phyloP scores from a whole-genome alignment of 2,888 invertebrate species.

The Scaptomyza caliginosa region DNA sequence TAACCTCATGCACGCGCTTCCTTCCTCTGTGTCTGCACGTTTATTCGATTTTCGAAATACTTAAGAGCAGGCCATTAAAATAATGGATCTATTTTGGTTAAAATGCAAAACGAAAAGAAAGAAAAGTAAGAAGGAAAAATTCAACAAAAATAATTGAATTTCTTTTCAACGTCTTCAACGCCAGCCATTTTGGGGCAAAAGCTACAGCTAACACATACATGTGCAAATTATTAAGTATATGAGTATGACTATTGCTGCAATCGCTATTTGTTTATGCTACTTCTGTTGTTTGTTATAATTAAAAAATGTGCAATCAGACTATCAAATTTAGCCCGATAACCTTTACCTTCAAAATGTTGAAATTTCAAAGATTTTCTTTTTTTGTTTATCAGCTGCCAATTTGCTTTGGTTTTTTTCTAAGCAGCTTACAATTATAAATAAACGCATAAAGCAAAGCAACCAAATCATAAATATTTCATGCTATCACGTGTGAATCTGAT shows the following conservation, averaged over 20 bases:
- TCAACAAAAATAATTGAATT: slow-evolving; percentile 41
- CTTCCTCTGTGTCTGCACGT: neutral
- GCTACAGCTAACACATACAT: slow-evolving; percentile 12
- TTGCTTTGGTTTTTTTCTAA: slow-evolving; percentile 6
- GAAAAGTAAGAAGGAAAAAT: slow-evolving; percentile 30
- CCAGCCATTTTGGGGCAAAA: slow-evolving; percentile 58
- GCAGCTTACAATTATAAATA: slow-evolving; percentile 39
- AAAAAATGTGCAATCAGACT: too few species aligned
- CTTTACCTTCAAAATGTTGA: too few species aligned
- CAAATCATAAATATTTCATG: slow-evolving; percentile 57
- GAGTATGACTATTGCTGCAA: neutral
- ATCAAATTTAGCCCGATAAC: neutral
- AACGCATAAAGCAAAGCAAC: slow-evolving; percentile 36
- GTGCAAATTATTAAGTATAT: neutral
- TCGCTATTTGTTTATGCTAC: neutral
- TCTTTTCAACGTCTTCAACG: slow-evolving; percentile 18
- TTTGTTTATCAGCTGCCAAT: slow-evolving; percentile 1
- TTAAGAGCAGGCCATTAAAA: slow-evolving; percentile 74
- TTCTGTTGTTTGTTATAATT: neutral
- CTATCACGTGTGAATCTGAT: slow-evolving; percentile 64
- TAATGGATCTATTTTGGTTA: slow-evolving; percentile 72
- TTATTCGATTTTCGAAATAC: slow-evolving; percentile 70
- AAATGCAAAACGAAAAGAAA: slow-evolving; percentile 36
- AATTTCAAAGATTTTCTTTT: neutral
- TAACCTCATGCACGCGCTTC: neutral